Conservation (phyloP, 1,140 invertebrate genomes). For the Diachasma alloeum region DNA sequence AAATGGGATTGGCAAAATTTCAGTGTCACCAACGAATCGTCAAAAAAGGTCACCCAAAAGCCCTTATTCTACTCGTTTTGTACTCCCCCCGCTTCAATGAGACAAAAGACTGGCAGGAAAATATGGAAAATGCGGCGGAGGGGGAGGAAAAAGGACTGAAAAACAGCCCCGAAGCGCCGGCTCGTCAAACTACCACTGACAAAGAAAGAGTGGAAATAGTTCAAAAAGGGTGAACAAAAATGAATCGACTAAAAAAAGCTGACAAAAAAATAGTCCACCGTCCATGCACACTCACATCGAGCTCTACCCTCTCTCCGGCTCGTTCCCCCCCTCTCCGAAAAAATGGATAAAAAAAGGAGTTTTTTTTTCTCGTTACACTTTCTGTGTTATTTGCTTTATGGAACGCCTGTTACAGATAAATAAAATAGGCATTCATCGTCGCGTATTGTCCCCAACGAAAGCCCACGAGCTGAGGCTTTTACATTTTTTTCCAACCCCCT, state of each 20-base stretch:
- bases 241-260: conserved; percentile 12
- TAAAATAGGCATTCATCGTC: conserved; percentile 65
- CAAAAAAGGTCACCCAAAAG: background rate
- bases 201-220: background rate
- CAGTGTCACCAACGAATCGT: background rate
- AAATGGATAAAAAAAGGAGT: conserved; percentile 34
- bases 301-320: background rate
- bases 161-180: background rate
- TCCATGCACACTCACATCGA: background rate
- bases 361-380: conserved; percentile 57
- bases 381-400: conserved; percentile 65
- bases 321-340: background rate
- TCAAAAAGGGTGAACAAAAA: conserved; percentile 9
- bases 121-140: conserved; percentile 10
- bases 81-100: background rate
- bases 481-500: conserved; percentile 52
- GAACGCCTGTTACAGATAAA: conserved; percentile 66
- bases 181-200: conserved; percentile 8
- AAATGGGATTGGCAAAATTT: conserved; percentile 14
- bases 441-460: conserved; percentile 61
- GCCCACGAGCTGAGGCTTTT: conserved; percentile 54
- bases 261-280: conserved; percentile 7
- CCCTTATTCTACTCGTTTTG: background rate
- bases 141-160: background rate
- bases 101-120: background rate